Evolutionary conservation across 1,140 invertebrate genomes (phyloP), one percentile per base, ranked within the genome.

Genomic region (Bombus haemorrhoidalis): DNA sequence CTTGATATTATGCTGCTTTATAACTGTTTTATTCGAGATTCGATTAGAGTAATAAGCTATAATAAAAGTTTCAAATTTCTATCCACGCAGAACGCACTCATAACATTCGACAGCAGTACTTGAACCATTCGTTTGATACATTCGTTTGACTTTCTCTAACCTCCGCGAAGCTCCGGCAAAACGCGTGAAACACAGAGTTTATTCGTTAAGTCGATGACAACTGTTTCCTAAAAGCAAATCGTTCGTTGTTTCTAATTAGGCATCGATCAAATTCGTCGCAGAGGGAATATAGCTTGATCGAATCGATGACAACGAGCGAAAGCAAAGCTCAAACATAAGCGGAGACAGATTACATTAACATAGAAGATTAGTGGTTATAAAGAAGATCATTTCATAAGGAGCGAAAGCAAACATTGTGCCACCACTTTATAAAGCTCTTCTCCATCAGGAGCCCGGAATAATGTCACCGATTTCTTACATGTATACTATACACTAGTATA

Each of bases 301-400:
- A 41, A 28, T 41, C 25, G 25, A 10, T 41, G 25, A 1, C 5
- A 28, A 22, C 12, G 25, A 8, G 39, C 1, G 47, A 32, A 73
- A 43, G n/a, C 41, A 22, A 73, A 73, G 71, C 71, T 43, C 25
- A 73, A 73, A 73, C 41, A 47, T 25, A 73, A 73, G 71, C 71
- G 25, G 3, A 22, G 15, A 47, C 3, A 41, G 41, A 73, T 43
- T 47, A 73, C 15, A 43, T 43, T 22, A 13, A 32, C 4, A 73
- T 1, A 43, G 41, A 43, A 73, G 18, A 32, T 73, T 43, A 73
- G 71, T 43, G 15, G 12, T 43, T 41, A n/a, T 72, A 71, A 41
- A 72, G 28, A 69, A 18, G 12, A 39, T 39, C 9, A 10, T 37
- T 34, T 39, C 3, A 9, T 34, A 69, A 69, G 22, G 37, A 69